phyloP scores from a whole-genome alignment of 2,797 vertebrate genomes.

The Hydrocynus forskahlii region DNA sequence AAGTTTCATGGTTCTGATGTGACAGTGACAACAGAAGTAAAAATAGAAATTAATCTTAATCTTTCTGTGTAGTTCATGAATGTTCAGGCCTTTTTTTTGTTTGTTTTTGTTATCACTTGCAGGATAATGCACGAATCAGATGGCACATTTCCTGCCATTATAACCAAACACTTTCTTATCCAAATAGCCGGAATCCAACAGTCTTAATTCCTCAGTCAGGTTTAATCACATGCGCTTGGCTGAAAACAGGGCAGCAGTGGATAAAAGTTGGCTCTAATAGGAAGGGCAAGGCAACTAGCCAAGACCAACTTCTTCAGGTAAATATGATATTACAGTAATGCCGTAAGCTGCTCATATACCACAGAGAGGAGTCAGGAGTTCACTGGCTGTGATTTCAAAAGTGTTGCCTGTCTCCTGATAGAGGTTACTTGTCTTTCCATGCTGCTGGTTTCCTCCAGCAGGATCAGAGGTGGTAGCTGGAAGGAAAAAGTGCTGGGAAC shows the following conservation, averaged over 20 bases:
- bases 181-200: not conserved
- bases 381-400: constrained; percentile 48
- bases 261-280: not conserved
- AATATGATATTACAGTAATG: constrained; percentile 55
- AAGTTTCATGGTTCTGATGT: no score
- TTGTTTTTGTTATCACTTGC: no score
- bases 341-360: constrained; percentile 53
- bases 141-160: not conserved
- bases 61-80: no score
- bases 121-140: no score
- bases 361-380: constrained; percentile 40
- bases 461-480: constrained; percentile 27
- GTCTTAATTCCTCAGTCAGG: not conserved
- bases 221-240: not conserved
- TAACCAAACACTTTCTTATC: not conserved
- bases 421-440: constrained; percentile 36
- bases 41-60: no score
- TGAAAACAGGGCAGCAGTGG: not conserved
- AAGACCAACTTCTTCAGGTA: constrained; percentile 51
- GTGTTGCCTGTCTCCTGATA: constrained; percentile 31
- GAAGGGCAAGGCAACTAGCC: constrained; percentile 34
- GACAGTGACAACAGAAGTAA: no score
- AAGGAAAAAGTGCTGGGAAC: constrained; percentile 2
- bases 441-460: constrained; percentile 35
- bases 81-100: no score